Evolutionary conservation across 2,797 vertebrate genomes (phyloP).

Genomic region (Leuciscus waleckii): DNA sequence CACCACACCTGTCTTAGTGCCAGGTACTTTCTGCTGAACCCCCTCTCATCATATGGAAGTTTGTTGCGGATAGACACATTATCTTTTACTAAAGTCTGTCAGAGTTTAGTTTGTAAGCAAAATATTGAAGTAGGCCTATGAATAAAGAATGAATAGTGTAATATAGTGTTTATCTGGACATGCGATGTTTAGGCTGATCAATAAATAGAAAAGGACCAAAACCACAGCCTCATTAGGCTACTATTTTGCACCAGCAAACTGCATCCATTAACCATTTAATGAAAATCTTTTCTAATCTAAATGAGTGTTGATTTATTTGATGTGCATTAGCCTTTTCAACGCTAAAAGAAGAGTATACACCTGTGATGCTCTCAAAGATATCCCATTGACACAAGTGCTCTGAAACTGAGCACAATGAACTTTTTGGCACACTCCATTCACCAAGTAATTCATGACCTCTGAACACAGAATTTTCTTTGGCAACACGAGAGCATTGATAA

Average conservation of each 20-base stretch:
- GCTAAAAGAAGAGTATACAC: constrained; percentile 34
- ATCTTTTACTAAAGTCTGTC: neutral
- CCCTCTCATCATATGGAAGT: neutral
- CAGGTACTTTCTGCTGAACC: too few species aligned
- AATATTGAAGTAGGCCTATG: neutral
- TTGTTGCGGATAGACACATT: neutral
- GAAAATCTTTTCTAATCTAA: constrained; percentile 26
- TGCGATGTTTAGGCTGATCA: neutral
- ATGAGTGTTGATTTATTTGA: constrained; percentile 45
- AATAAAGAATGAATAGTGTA: neutral
- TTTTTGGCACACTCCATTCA: constrained; percentile 38
- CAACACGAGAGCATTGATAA: constrained; percentile 40
- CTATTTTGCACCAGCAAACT: constrained; percentile 31
- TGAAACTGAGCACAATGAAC: constrained; percentile 52
- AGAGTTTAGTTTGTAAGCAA: neutral
- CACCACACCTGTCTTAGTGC: too few species aligned
- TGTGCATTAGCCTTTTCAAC: constrained; percentile 35
- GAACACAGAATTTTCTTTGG: constrained; percentile 31
- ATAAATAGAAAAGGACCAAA: neutral
- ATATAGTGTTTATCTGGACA: neutral
- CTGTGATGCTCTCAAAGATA: constrained; percentile 35
- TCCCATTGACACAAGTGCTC: constrained; percentile 36
- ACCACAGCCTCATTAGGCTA: neutral
- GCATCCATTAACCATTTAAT: constrained; percentile 38
- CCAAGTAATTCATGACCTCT: constrained; percentile 49